Conservation (phyloP, 2,797 vertebrate species). For the Coregonus sp. region DNA sequence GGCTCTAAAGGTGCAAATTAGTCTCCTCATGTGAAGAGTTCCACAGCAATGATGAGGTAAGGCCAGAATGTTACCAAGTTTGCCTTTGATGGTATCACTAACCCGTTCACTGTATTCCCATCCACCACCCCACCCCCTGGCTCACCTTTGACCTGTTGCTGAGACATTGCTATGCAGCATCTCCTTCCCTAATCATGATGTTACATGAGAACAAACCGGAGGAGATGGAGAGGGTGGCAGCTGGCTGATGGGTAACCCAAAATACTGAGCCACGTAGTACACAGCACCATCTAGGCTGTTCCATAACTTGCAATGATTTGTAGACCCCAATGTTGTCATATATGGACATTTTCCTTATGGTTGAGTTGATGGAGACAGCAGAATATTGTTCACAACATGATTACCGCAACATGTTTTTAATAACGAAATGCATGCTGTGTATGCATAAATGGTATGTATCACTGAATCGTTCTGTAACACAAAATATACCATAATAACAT, state of each 20-base stretch:
- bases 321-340: not conserved
- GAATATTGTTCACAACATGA: not conserved
- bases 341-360: not conserved
- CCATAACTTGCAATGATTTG: not conserved
- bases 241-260: not conserved
- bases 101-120: no score
- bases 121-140: no score
- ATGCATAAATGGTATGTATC: no score
- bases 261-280: not conserved
- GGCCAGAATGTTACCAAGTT: no score
- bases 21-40: no score
- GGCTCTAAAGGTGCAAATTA: no score
- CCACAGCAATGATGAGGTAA: no score
- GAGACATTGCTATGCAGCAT: not conserved
- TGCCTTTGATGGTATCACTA: no score
- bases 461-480: no score
- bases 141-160: not conserved
- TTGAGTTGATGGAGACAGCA: not conserved
- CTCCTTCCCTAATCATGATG: not conserved
- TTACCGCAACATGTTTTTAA: not conserved
- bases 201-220: not conserved
- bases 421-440: no score
- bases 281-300: not conserved
- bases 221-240: not conserved
- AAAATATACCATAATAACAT: not conserved